These are phyloP conservation scores for Palaemon carinicauda DNA, from an alignment of 1,140 invertebrate genomes.

Conservation along the genomic window DNA sequence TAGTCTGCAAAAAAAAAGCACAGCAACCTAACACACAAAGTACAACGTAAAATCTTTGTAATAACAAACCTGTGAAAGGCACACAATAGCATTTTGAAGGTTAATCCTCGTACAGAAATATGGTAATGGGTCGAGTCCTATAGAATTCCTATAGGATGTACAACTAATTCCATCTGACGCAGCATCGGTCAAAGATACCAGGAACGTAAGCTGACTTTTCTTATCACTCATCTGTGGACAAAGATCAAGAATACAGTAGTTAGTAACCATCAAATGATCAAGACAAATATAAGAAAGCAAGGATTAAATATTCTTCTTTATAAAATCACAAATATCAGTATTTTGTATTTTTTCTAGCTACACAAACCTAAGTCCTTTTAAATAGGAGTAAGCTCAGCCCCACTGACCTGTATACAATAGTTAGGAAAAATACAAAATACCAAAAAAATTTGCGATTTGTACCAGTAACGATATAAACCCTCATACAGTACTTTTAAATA, in stretches of 20 bases:
- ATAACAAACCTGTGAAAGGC: conserved; percentile 34
- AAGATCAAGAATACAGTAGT: no score
- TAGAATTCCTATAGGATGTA: conserved; percentile 18
- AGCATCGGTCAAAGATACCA: conserved; percentile 25
- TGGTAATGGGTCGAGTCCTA: conserved; percentile 8
- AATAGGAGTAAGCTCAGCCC: no score
- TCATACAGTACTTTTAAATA: no score
- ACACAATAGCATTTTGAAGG: conserved; percentile 34
- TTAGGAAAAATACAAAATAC: no score
- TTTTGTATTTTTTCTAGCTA: no score
- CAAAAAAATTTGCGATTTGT: no score
- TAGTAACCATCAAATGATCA: no score
- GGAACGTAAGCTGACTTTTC: conserved; percentile 23
- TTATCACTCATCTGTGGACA: conserved; percentile 41
- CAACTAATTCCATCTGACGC: not conserved
- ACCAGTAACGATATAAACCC: no score
- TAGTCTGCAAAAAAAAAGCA: no score
- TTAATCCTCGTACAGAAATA: conserved; percentile 45
- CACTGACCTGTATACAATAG: no score
- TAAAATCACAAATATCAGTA: not conserved
- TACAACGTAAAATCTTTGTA: not conserved
- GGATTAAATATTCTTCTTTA: no score
- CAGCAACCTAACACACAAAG: not conserved
- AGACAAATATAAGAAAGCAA: not conserved
- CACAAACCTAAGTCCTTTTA: no score